Conservation (phyloP, 2,888 invertebrate genomes). For the Drosophila fulvimacula region DNA sequence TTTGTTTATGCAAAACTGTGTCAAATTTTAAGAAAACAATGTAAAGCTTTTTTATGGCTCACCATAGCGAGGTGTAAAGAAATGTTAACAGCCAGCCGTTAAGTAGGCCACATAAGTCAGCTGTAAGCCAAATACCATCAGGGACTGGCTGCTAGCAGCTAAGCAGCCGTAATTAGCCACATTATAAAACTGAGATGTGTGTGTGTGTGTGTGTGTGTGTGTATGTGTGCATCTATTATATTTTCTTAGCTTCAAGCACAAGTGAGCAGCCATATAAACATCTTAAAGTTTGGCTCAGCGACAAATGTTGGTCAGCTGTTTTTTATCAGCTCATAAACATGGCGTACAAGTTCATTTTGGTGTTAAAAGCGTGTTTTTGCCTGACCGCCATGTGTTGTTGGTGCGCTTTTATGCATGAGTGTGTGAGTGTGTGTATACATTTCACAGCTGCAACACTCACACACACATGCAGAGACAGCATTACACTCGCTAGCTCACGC, state of each 20-base stretch:
- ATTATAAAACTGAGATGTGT: background rate
- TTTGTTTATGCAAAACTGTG: constrained; percentile 44
- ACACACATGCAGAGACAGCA: constrained; percentile 26
- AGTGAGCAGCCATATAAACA: background rate
- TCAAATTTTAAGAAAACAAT: constrained; percentile 43
- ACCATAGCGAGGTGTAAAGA: constrained; percentile 40
- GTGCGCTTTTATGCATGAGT: constrained; percentile 23
- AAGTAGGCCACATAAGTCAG: constrained; percentile 49
- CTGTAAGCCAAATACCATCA: constrained; percentile 18
- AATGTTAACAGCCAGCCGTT: constrained; percentile 46
- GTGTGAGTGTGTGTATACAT: constrained; percentile 20
- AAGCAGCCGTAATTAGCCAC: constrained; percentile 38
- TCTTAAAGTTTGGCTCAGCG: constrained; percentile 38
- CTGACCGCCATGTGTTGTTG: constrained; percentile 59
- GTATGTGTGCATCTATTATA: constrained; percentile 6
- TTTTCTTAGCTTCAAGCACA: constrained; percentile 25
- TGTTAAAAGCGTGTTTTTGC: constrained; percentile 76
- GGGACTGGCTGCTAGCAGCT: constrained; percentile 13
- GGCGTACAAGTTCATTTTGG: constrained; percentile 77
- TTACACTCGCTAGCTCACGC: background rate
- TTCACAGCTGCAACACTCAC: constrained; percentile 69
- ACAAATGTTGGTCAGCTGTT: constrained; percentile 81
- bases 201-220: background rate
- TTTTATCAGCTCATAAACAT: constrained; percentile 82
- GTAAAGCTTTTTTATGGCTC: constrained; percentile 63